These are phyloP conservation scores for Agrilus mali DNA, from an alignment of 2,888 invertebrate genomes.

Conservation along the genomic window DNA sequence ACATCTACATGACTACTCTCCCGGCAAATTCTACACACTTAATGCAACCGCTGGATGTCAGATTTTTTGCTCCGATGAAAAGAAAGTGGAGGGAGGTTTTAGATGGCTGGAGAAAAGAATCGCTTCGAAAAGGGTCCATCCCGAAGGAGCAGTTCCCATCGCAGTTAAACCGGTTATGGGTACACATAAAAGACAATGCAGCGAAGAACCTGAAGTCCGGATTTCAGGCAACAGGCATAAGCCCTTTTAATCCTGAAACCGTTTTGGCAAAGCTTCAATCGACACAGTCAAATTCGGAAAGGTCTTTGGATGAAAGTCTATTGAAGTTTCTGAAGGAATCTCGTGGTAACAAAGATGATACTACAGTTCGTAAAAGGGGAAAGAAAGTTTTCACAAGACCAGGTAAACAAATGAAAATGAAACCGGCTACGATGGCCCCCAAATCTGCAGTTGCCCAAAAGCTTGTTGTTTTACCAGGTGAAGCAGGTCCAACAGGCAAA, in stretches of 20 bases:
- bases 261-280: background rate
- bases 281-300: background rate
- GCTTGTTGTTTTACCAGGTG: too few relatives aligned
- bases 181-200: background rate
- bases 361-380: background rate
- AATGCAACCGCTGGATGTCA: background rate
- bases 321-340: background rate
- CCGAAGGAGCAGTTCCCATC: conserved; percentile 3
- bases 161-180: background rate
- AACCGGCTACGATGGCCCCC: too few relatives aligned
- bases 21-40: background rate
- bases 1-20: background rate
- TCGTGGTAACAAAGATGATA: conserved; percentile 1
- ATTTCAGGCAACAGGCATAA: background rate
- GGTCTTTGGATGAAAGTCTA: background rate
- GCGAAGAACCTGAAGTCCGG: conserved; percentile 3
- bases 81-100: background rate
- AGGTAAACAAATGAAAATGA: background rate
- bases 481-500: too few relatives aligned
- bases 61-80: background rate
- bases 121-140: conserved; percentile 1
- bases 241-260: background rate
- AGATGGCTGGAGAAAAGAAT: conserved; percentile 2
- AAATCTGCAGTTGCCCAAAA: too few relatives aligned
- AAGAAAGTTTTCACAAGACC: background rate